Evolutionary conservation across 2,797 vertebrate species (phyloP), one percentile per base, ranked within the genome.

Genomic region (Galagoides demidoff): DNA sequence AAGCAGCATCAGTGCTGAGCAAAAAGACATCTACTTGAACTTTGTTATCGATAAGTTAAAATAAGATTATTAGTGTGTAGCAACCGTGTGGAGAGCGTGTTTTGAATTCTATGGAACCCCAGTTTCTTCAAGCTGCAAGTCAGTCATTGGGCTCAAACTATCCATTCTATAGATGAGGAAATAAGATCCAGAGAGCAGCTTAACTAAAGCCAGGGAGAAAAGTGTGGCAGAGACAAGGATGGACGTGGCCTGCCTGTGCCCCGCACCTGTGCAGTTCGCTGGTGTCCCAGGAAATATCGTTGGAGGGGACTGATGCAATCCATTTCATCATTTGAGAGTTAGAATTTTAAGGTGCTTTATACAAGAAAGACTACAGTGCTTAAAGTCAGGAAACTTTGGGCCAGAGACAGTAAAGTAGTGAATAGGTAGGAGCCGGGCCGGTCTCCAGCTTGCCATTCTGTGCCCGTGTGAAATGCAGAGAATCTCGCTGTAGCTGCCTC

Each of bases 31-130:
- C 68, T 7, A 27, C 49, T 23, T 81, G 63, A 79, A 19, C 31
- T 52, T 68, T 76, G 23, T 7, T 82, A 14, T 77, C 77, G 57
- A 6, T 94, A 81, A 63, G 20, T 93, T 94, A 91, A 87, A 91
- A 79, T 39, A n/a, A 59, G 83, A 34, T 13, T 43, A 23, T 37
- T 61, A 55, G 37, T 25, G 27, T 87, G 81, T 79, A 79, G 49
- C 23, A 78, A 37, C 9, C 9, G 31, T 39, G 2, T 29, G 29
- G 70, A 45, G 43, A 89, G 3, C 14, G 25, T 81, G 37, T 43
- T 63, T 70, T 61, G 19, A 91, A 81, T 27, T 37, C 34, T 22
- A 2, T 25, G 49, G 29, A 45, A 29, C n/a, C 29, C 25, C 68
- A 6, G 23, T 39, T 14, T 85, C 84, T 73, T 89, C 79, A 61